A percentile compares a stretch with the other conserved stretches of the same genome.
phyloP scores from a whole-genome alignment of 1,140 invertebrate species.

The Phenacoccus solenopsis region DNA sequence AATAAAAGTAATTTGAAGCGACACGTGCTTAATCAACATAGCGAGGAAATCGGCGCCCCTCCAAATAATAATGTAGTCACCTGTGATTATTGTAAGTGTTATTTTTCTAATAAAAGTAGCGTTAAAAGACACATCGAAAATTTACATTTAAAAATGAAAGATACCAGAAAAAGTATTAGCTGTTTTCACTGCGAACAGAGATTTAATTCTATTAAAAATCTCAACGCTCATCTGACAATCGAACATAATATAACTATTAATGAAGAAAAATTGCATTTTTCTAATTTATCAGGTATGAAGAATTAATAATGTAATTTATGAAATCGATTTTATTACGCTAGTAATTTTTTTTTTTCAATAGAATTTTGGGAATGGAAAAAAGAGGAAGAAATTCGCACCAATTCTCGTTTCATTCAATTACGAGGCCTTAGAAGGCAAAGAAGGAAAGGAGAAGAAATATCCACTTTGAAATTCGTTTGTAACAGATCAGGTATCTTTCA shows the following conservation, averaged over 20 bases:
- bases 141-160: background rate
- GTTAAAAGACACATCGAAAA: conserved; percentile 3
- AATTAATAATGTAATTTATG: background rate
- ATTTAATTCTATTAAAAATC: conserved; percentile 6
- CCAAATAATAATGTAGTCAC: background rate
- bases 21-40: background rate
- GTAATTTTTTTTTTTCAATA: background rate
- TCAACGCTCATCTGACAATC: background rate
- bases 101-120: conserved; percentile 2
- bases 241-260: background rate
- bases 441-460: background rate
- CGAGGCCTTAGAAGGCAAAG: background rate
- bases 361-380: background rate
- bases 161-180: background rate
- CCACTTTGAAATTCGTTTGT: background rate
- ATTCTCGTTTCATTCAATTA: background rate
- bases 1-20: conserved; percentile 9
- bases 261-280: background rate
- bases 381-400: background rate
- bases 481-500: conserved; percentile 10
- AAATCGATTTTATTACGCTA: background rate
- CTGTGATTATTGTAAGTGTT: background rate
- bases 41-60: background rate
- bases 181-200: background rate
- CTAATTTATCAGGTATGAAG: background rate